These are phyloP conservation scores for Drosophila murphyi DNA, from an alignment of 1,140 invertebrate genomes.

Conservation along the genomic window DNA sequence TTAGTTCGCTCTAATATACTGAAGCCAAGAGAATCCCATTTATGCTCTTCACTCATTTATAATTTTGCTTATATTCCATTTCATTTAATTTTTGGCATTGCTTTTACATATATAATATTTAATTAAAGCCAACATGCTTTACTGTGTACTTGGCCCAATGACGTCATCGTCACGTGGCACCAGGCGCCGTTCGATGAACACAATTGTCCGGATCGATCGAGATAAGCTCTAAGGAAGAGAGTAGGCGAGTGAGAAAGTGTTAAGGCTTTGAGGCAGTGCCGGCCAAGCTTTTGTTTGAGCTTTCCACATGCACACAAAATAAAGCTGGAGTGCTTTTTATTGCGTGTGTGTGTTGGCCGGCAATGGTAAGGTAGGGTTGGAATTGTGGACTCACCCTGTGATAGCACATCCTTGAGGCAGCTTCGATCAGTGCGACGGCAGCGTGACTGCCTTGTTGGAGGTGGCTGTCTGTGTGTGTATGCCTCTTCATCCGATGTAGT, in stretches of 20 bases:
- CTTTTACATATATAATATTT: neutral
- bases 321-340: too few relatives aligned
- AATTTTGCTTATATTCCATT: neutral
- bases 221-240: conserved; percentile 51
- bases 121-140: neutral
- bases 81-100: neutral
- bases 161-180: conserved; percentile 55
- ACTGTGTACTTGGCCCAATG: neutral
- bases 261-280: neutral
- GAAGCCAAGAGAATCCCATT: neutral
- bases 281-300: too few relatives aligned
- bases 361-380: neutral
- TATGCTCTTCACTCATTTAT: neutral
- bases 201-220: conserved; percentile 71
- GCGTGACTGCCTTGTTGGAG: conserved; percentile 31
- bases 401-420: conserved; percentile 53
- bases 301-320: too few relatives aligned
- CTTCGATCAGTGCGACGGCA: conserved; percentile 46
- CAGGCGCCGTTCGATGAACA: conserved; percentile 56
- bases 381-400: neutral
- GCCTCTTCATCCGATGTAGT: conserved; percentile 60
- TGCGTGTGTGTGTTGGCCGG: too few relatives aligned
- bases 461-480: neutral
- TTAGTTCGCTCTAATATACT: neutral
- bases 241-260: neutral